phyloP scores from a whole-genome alignment of 23 tunicate species.

The Clavelina lepadiformis region DNA sequence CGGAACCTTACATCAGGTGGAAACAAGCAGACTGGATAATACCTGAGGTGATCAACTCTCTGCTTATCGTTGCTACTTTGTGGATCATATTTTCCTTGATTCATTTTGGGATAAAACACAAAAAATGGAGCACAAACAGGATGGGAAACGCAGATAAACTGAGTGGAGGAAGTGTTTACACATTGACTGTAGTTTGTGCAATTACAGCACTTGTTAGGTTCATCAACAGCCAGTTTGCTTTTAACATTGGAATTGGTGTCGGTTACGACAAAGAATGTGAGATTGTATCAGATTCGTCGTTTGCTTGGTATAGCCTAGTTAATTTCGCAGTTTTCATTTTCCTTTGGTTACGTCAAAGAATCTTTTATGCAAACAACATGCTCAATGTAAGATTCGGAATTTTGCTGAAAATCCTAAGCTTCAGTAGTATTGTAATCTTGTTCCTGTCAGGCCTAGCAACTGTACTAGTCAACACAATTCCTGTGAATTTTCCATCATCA shows the following conservation, averaged over 20 bases:
- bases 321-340: slow-evolving; percentile 14
- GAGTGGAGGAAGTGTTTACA: slow-evolving; percentile 1
- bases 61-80: not conserved
- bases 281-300: slow-evolving; percentile 27
- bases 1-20: no score
- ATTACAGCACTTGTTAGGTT: slow-evolving; percentile 17
- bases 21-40: slow-evolving; percentile 7
- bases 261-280: slow-evolving; percentile 21
- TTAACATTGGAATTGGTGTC: slow-evolving; percentile 13
- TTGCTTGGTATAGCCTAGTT: slow-evolving; percentile 20
- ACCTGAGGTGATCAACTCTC: slow-evolving; percentile 7
- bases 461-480: slow-evolving; percentile 5
- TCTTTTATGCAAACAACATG: slow-evolving; percentile 37
- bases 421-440: slow-evolving; percentile 17
- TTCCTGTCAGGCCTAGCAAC: slow-evolving; percentile 8
- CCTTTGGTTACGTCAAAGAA: slow-evolving; percentile 57
- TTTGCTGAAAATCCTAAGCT: slow-evolving; percentile 14
- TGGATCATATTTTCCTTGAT: slow-evolving; percentile 15
- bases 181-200: slow-evolving; percentile 25
- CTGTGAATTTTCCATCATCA: slow-evolving; percentile 14
- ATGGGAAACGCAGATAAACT: slow-evolving; percentile 4
- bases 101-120: slow-evolving; percentile 2
- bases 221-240: slow-evolving; percentile 4
- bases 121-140: slow-evolving; percentile 1
- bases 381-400: slow-evolving; percentile 13